Percentiles rank a stretch among this genome's conserved stretches.
These are phyloP conservation scores for Pyrrhia umbra DNA, from an alignment of 2,888 invertebrate species.

Conservation along the genomic window DNA sequence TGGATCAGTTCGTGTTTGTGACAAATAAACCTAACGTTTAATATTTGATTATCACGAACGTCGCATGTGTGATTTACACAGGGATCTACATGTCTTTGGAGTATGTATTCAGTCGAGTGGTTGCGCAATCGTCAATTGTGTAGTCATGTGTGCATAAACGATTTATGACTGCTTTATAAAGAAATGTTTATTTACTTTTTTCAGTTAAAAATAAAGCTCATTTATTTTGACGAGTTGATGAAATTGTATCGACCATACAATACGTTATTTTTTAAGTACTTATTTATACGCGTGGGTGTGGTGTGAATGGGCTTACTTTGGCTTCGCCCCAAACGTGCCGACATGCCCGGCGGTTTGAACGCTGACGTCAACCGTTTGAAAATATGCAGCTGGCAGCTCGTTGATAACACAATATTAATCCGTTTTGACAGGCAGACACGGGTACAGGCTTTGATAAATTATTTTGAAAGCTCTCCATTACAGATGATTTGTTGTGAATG, in stretches of 20 bases:
- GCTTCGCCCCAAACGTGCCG: constrained; percentile 83
- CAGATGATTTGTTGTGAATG: constrained; percentile 26
- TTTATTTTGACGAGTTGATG: constrained; percentile 35
- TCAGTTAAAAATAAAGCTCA: constrained; percentile 25
- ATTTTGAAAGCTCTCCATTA: constrained; percentile 31
- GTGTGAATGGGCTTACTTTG: constrained; percentile 88
- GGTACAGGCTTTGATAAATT: constrained; percentile 47
- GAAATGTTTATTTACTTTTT: constrained; percentile 40
- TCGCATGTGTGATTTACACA: constrained; percentile 23
- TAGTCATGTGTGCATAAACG: constrained; percentile 45
- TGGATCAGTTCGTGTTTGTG: constrained; percentile 30
- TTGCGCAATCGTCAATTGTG: constrained; percentile 52
- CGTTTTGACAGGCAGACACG: constrained; percentile 48
- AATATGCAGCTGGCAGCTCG: constrained; percentile 72
- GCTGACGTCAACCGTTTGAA: constrained; percentile 79
- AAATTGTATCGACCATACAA: constrained; percentile 47
- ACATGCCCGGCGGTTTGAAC: constrained; percentile 62
- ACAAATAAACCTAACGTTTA: too few relatives aligned
- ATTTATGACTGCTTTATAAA: constrained; percentile 39
- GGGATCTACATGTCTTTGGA: constrained; percentile 30
- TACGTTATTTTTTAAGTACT: constrained; percentile 74
- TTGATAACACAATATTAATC: constrained; percentile 66
- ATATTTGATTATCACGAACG: constrained; percentile 21
- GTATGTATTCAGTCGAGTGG: constrained; percentile 32
- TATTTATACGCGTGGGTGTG: constrained; percentile 69